phyloP scores from a whole-genome alignment of 1,140 invertebrate species.

The Hylaeus volcanicus region DNA sequence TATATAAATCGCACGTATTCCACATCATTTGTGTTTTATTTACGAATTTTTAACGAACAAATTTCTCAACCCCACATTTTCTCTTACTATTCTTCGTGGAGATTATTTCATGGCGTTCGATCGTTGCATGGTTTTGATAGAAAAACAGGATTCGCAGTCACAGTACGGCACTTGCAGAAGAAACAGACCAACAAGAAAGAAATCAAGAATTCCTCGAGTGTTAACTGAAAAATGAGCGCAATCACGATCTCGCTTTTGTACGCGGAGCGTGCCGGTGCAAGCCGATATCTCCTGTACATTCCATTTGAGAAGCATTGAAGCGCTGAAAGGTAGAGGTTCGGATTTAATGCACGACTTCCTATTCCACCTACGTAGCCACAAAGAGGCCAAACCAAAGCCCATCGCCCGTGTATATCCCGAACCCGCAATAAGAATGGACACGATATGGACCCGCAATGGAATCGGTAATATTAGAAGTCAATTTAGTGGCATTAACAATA shows the following conservation, averaged over 20 bases:
- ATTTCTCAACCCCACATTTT: too few species aligned
- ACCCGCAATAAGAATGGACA: neutral
- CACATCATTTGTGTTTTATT: too few species aligned
- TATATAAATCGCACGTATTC: too few species aligned
- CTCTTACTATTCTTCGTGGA: too few species aligned
- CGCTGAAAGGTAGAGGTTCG: conserved; percentile 67
- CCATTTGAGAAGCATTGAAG: conserved; percentile 66
- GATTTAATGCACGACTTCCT: conserved; percentile 73
- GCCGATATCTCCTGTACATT: conserved; percentile 39
- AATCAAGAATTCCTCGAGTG: conserved; percentile 30
- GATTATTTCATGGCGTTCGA: too few species aligned
- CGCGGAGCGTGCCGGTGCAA: conserved; percentile 25
- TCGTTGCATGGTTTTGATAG: too few species aligned
- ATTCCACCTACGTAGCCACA: conserved; percentile 70
- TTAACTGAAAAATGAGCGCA: conserved; percentile 61
- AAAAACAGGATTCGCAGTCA: too few species aligned
- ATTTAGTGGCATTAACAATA: too few species aligned
- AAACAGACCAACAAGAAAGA: conserved; percentile 19
- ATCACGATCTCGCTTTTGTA: conserved; percentile 60
- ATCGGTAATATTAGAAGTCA: too few species aligned
- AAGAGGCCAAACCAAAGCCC: conserved; percentile 60
- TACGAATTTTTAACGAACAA: too few species aligned
- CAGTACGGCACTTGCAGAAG: neutral
- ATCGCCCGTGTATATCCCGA: conserved; percentile 13
- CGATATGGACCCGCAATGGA: too few species aligned